Percentiles rank a stretch among this genome's conserved stretches.
phyloP scores from a whole-genome alignment of 2,888 invertebrate genomes.

The Acrocera orbiculus region DNA sequence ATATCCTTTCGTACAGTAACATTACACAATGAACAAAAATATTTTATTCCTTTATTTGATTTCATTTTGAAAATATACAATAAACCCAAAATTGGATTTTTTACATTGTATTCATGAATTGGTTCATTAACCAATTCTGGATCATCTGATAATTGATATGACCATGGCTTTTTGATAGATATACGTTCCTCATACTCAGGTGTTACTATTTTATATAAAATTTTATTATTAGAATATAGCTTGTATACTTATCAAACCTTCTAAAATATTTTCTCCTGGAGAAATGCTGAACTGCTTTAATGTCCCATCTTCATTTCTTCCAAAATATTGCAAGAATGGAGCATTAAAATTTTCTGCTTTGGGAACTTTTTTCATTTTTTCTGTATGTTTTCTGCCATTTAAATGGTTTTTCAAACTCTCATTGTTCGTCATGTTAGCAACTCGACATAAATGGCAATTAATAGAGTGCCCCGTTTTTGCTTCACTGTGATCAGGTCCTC shows the following conservation, averaged over 20 bases:
- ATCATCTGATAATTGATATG: too few species aligned
- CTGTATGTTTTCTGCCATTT: too few species aligned
- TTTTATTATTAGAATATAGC: too few species aligned
- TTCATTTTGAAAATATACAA: conserved; percentile 7
- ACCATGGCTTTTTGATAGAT: conserved; percentile 5
- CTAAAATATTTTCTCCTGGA: conserved; percentile 10
- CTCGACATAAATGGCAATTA: conserved; percentile 10
- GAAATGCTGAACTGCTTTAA: conserved; percentile 9
- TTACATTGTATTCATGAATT: conserved; percentile 7
- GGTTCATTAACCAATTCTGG: conserved; percentile 3
- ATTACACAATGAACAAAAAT: conserved; percentile 5
- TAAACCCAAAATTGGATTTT: conserved; percentile 4
- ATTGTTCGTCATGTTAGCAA: conserved; percentile 5
- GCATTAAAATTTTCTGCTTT: too few species aligned
- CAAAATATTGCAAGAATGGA: too few species aligned
- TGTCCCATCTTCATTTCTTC: too few species aligned
- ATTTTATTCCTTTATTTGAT: background rate
- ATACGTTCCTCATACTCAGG: conserved; percentile 6
- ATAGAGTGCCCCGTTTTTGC: conserved; percentile 10
- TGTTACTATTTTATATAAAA: conserved; percentile 4
- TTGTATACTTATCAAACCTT: conserved; percentile 7
- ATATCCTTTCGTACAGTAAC: conserved; percentile 2
- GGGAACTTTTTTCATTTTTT: too few species aligned
- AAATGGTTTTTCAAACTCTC: conserved; percentile 7
- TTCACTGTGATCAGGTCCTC: conserved; percentile 10